phyloP scores from a whole-genome alignment of 1,140 invertebrate genomes.

The Adelges cooleyi region DNA sequence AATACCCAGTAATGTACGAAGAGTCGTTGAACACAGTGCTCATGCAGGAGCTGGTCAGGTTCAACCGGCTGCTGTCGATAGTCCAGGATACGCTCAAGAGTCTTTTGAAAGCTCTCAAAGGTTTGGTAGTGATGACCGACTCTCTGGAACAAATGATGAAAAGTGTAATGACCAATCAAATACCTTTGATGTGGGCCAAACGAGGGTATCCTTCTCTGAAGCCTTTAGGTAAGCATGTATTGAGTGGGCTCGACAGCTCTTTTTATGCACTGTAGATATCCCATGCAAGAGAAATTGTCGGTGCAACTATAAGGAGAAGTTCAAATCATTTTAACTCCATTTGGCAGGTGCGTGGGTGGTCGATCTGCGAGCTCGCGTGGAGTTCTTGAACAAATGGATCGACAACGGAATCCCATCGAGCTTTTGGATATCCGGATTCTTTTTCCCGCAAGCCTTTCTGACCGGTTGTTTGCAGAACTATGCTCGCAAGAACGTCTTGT shows the following conservation, averaged over 20 bases:
- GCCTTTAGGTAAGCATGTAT: slow-evolving; percentile 50
- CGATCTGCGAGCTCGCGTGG: slow-evolving; percentile 42
- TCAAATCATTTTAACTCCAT: neutral
- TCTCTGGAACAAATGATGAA: slow-evolving; percentile 54
- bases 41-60: slow-evolving; percentile 64
- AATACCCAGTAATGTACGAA: slow-evolving; percentile 64
- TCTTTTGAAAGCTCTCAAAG: slow-evolving; percentile 60
- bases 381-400: slow-evolving; percentile 58
- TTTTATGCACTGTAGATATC: too few relatives aligned
- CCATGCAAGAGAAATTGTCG: too few relatives aligned
- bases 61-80: slow-evolving; percentile 53
- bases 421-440: slow-evolving; percentile 92
- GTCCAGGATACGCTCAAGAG: slow-evolving; percentile 53
- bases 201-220: slow-evolving; percentile 73
- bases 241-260: too few relatives aligned
- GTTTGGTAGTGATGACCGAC: slow-evolving; percentile 65
- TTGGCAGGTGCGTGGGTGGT: slow-evolving; percentile 48
- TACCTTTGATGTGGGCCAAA: slow-evolving; percentile 57
- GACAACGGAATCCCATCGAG: slow-evolving; percentile 65
- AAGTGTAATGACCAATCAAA: slow-evolving; percentile 51
- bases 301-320: too few relatives aligned
- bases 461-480: slow-evolving; percentile 88
- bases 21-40: slow-evolving; percentile 76
- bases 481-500: slow-evolving; percentile 78
- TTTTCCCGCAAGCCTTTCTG: slow-evolving; percentile 89